phyloP scores from a whole-genome alignment of 2,888 invertebrate genomes.

The Teleogryllus oceanicus region DNA sequence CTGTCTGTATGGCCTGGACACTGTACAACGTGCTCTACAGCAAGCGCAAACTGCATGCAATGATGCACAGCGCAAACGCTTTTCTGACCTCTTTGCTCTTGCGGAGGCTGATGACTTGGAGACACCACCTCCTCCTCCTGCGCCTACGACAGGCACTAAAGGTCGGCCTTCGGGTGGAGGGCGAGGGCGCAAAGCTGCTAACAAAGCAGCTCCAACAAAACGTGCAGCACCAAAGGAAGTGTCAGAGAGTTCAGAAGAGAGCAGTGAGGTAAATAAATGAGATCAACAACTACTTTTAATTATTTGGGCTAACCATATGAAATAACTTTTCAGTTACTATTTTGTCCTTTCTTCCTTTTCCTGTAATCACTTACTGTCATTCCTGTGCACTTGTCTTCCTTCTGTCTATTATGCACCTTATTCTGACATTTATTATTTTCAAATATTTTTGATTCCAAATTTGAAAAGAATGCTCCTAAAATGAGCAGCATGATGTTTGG shows the following conservation, averaged over 20 bases:
- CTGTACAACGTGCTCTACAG: slow-evolving; percentile 87
- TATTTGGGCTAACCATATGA: too few species aligned
- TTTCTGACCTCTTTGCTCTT: slow-evolving; percentile 82
- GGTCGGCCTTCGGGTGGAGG: slow-evolving; percentile 37
- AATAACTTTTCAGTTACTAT: too few species aligned
- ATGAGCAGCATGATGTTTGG: too few species aligned
- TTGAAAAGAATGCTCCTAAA: too few species aligned
- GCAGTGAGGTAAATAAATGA: slow-evolving; percentile 64
- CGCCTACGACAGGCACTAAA: slow-evolving; percentile 40
- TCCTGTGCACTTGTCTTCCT: too few species aligned
- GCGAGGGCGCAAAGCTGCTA: slow-evolving; percentile 40
- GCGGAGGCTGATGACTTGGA: slow-evolving; percentile 77
- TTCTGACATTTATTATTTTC: too few species aligned
- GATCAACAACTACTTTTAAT: too few species aligned
- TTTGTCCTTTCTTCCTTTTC: too few species aligned
- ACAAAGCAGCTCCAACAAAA: slow-evolving; percentile 48
- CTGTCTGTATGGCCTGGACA: slow-evolving; percentile 79
- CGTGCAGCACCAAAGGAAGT: slow-evolving; percentile 53
- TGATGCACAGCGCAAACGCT: slow-evolving; percentile 86
- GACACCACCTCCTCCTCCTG: slow-evolving; percentile 30
- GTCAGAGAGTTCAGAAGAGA: slow-evolving; percentile 71
- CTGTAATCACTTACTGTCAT: too few species aligned
- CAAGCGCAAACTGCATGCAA: slow-evolving; percentile 83
- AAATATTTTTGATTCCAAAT: too few species aligned
- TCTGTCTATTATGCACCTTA: too few species aligned